Percentiles rank a stretch among this genome's conserved stretches.
Evolutionary conservation across 2,888 invertebrate species (phyloP).

Genomic region (Podabrus alpinus): DNA sequence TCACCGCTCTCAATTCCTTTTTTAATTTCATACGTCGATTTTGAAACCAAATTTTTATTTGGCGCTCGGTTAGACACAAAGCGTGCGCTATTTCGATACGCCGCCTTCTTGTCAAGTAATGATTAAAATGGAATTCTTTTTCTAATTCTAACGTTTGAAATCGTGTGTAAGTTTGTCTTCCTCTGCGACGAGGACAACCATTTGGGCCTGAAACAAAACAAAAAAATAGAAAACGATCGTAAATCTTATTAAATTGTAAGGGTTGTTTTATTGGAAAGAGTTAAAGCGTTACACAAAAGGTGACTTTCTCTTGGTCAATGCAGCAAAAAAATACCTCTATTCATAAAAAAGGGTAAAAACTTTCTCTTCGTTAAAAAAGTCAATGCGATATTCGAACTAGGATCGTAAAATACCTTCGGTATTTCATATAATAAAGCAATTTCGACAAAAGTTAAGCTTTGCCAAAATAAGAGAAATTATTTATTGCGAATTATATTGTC

Average conservation of each 20-base stretch:
- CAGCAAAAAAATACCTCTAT: conserved; percentile 9
- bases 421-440: not conserved
- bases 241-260: not conserved
- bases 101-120: conserved; percentile 93
- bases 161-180: conserved; percentile 96
- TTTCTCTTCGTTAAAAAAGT: conserved; percentile 21
- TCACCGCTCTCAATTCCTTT: conserved; percentile 91
- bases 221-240: not conserved
- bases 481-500: not conserved
- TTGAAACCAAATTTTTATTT: conserved; percentile 97
- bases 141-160: conserved; percentile 98
- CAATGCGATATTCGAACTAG: conserved; percentile 10
- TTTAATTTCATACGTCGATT: conserved; percentile 96
- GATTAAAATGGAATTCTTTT: conserved; percentile 98
- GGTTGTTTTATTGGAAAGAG: not conserved
- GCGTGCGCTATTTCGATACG: conserved; percentile 97
- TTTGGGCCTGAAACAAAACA: conserved; percentile 82
- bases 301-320: conserved; percentile 21
- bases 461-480: not conserved
- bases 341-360: conserved; percentile 19
- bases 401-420: not conserved
- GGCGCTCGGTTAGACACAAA: conserved; percentile 92
- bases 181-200: conserved; percentile 90
- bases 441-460: not conserved
- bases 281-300: conserved; percentile 6